Percentiles rank a stretch among this genome's conserved stretches.
Conservation (phyloP, 2,888 invertebrate genomes). For the Brenthis ino region DNA sequence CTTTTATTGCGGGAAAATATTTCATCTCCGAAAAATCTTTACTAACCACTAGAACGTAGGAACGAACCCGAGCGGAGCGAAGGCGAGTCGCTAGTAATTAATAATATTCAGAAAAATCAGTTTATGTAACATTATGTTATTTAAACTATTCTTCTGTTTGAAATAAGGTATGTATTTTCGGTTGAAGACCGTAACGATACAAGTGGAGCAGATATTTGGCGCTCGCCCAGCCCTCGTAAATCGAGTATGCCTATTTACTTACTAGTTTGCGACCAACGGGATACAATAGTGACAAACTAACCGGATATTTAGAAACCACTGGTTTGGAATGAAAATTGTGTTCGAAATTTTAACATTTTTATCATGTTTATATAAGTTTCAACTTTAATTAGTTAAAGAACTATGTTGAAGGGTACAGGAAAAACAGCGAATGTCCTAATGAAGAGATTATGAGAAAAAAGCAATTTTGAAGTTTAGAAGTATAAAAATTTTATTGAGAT, state of each 20-base stretch:
- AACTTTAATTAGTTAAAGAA: too few species aligned
- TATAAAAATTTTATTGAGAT: too few species aligned
- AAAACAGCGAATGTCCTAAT: too few species aligned
- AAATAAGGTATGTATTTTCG: slow-evolving; percentile 22
- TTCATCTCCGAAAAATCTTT: too few species aligned
- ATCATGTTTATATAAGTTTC: too few species aligned
- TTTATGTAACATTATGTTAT: not conserved
- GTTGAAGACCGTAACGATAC: slow-evolving; percentile 20
- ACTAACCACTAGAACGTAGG: too few species aligned
- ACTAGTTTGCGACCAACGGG: slow-evolving; percentile 29
- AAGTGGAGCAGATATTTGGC: slow-evolving; percentile 36
- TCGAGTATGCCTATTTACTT: slow-evolving; percentile 36
- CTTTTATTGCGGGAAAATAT: too few species aligned
- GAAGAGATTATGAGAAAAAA: too few species aligned
- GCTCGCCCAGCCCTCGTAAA: slow-evolving; percentile 32
- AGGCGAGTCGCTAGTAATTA: not conserved
- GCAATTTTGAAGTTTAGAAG: too few species aligned
- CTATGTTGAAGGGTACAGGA: too few species aligned
- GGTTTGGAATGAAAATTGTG: not conserved
- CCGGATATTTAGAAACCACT: slow-evolving; percentile 12
- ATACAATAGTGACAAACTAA: slow-evolving; percentile 16
- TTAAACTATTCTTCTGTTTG: slow-evolving; percentile 8
- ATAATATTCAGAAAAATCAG: not conserved
- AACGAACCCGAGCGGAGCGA: too few species aligned
- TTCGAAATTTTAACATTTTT: not conserved